A percentile compares a stretch with the other conserved stretches of the same genome.
Evolutionary conservation across 2,888 invertebrate genomes (phyloP).

Genomic region (Lasiommata megera): DNA sequence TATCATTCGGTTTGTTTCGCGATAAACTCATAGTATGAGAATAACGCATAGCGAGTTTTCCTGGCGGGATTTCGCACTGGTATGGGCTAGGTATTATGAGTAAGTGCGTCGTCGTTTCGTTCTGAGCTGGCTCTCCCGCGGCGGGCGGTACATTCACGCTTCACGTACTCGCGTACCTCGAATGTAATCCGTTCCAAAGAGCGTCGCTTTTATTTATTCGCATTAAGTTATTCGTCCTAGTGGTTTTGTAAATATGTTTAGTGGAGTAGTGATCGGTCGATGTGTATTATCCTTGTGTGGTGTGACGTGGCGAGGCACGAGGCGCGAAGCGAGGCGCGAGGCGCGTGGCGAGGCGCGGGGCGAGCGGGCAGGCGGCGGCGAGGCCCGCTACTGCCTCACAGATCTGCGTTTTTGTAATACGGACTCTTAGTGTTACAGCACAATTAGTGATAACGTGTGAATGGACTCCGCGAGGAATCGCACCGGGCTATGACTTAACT

Average conservation of each 20-base stretch:
- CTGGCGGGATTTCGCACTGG: neutral
- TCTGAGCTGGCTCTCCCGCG: slow-evolving; percentile 19
- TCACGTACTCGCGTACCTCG: slow-evolving; percentile 47
- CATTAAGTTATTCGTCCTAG: slow-evolving; percentile 61
- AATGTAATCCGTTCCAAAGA: slow-evolving; percentile 73
- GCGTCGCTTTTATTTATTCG: slow-evolving; percentile 67
- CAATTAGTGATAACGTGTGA: slow-evolving; percentile 54
- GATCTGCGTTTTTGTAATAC: slow-evolving; percentile 39
- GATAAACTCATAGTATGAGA: too few species aligned
- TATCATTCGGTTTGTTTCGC: neutral
- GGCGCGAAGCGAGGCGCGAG: slow-evolving; percentile 36
- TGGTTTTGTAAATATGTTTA: slow-evolving; percentile 43
- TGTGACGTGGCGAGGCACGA: slow-evolving; percentile 31
- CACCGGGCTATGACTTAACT: slow-evolving; percentile 51
- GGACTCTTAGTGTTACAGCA: slow-evolving; percentile 58
- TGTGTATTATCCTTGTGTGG: slow-evolving; percentile 37
- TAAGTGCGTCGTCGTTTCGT: slow-evolving; percentile 31
- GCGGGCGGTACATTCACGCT: slow-evolving; percentile 22
- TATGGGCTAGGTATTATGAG: neutral
- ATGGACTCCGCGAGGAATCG: slow-evolving; percentile 32
- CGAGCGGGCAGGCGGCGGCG: slow-evolving; percentile 31
- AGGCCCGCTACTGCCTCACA: slow-evolving; percentile 16
- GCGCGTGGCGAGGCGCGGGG: slow-evolving; percentile 33
- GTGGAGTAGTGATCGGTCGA: slow-evolving; percentile 37
- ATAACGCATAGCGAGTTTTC: too few species aligned